Base-by-base conservation (phyloP, 53 echinoderm and acorn worm species). In the Holothuria leucospilota region DNA sequence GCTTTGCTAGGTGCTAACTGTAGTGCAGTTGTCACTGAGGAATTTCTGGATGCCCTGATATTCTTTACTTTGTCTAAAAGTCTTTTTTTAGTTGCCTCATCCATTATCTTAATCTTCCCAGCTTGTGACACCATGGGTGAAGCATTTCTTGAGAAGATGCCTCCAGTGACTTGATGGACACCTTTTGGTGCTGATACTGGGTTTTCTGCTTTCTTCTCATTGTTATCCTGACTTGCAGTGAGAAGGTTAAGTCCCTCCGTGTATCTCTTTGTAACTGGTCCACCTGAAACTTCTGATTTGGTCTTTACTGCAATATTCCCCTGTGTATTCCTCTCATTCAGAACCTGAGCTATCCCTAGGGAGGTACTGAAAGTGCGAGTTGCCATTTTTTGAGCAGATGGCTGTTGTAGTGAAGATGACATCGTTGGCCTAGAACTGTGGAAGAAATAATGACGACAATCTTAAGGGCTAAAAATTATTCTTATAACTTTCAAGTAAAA, bases 331-430 rank as follows among this genome's bases (percentile, higher is more conserved):
- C 95, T 88, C 29, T 93, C 93, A 16, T 94, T 85, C 20, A 95
- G 87, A 38, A 95, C 92, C 20, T 90, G 90, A 26, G 95, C 95
- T 20, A 95, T 87, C 34, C 93, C 95, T 1, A 94, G 62, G 2
- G 88, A 87, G 25, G 92, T 92, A 69, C 95, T 94, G 92, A 94
- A 94, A 8, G 95, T 94, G 42, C 85, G 90, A 28, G 92, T 92
- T 28, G 90, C 90, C 11, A 53, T 68, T 39, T 70, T 67, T 16
- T 91, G 84, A 84, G 81, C 20, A 58, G 42, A 62, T 75, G 75
- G 61, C 65, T 77, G 75, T 77, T 72, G 62, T 39, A 81, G 51
- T 38, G 66, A 12, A 62, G 46, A 56, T 56, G 56, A 56, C 56
- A 56, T 56, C 16, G 56, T 80, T 34, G 80, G 38, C 60, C 29